Evolutionary conservation across 2,888 invertebrate species (phyloP).

Genomic region (Agriopis aurantiaria): DNA sequence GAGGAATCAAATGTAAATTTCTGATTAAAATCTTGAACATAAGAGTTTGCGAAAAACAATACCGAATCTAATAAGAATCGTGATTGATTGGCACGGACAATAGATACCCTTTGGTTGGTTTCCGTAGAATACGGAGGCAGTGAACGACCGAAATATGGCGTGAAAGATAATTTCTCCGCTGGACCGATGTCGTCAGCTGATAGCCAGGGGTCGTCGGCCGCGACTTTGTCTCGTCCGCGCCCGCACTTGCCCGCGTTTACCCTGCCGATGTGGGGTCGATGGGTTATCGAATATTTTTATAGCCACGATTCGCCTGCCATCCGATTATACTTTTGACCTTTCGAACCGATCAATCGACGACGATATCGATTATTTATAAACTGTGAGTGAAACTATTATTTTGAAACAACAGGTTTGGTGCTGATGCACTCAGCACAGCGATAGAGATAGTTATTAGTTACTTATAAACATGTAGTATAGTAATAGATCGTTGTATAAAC

Average conservation of each 20-base stretch:
- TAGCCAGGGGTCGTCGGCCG: constrained; percentile 78
- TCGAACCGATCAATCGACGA: constrained; percentile 13
- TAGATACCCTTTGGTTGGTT: constrained; percentile 47
- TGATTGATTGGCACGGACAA: constrained; percentile 38
- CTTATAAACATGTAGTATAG: no score
- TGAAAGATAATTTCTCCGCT: constrained; percentile 78
- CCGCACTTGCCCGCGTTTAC: constrained; percentile 76
- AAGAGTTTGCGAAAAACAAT: constrained; percentile 5
- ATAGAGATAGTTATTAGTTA: no score
- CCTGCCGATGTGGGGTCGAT: constrained; percentile 68
- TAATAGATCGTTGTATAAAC: no score
- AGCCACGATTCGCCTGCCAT: constrained; percentile 55
- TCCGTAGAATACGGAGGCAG: constrained; percentile 51
- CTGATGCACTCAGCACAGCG: neutral
- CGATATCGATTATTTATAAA: constrained; percentile 9
- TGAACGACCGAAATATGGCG: constrained; percentile 76
- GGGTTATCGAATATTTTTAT: constrained; percentile 76
- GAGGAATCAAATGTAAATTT: constrained; percentile 3
- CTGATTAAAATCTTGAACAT: neutral
- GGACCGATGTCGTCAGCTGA: constrained; percentile 83
- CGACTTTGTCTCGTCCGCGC: constrained; percentile 80
- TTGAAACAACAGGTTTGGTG: neutral
- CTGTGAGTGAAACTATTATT: neutral
- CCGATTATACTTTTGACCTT: constrained; percentile 24
- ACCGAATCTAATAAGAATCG: constrained; percentile 18